Conservation (phyloP, 2,113 vertebrate genomes). For the Cyanoramphus novaezelandiae region DNA sequence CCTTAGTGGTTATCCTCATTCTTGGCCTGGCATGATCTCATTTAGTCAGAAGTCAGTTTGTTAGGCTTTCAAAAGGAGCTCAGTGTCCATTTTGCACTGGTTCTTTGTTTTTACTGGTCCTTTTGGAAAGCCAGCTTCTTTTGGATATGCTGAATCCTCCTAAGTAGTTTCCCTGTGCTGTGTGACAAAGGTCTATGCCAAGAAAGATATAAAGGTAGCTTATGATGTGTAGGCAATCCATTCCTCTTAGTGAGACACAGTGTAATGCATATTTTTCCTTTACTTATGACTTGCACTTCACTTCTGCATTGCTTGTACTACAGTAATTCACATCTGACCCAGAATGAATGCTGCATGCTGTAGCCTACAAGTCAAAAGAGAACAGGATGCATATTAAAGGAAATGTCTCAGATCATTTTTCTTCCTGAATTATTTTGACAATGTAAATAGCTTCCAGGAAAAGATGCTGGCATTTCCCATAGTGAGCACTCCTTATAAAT, state of each 20-base stretch:
- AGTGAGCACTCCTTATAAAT: background rate
- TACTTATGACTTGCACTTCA: conserved; percentile 49
- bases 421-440: conserved; percentile 49
- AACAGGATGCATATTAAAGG: conserved; percentile 8
- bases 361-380: conserved; percentile 34
- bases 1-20: background rate
- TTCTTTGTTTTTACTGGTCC: conserved; percentile 13
- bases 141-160: background rate
- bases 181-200: conserved; percentile 37
- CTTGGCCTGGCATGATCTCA: background rate
- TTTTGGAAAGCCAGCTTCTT: background rate
- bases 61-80: background rate
- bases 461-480: conserved; percentile 19
- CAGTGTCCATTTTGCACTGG: background rate
- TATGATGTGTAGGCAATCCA: conserved; percentile 43
- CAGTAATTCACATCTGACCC: conserved; percentile 53
- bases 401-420: conserved; percentile 55
- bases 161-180: conserved; percentile 41
- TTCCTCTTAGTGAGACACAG: conserved; percentile 25
- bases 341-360: conserved; percentile 45
- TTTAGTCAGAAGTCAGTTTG: background rate
- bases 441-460: conserved; percentile 25
- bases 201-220: conserved; percentile 58
- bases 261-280: conserved; percentile 47
- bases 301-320: conserved; percentile 40